These are phyloP conservation scores for Heliangelus exortis DNA, from an alignment of 2,797 vertebrate species.

Conservation along the genomic window DNA sequence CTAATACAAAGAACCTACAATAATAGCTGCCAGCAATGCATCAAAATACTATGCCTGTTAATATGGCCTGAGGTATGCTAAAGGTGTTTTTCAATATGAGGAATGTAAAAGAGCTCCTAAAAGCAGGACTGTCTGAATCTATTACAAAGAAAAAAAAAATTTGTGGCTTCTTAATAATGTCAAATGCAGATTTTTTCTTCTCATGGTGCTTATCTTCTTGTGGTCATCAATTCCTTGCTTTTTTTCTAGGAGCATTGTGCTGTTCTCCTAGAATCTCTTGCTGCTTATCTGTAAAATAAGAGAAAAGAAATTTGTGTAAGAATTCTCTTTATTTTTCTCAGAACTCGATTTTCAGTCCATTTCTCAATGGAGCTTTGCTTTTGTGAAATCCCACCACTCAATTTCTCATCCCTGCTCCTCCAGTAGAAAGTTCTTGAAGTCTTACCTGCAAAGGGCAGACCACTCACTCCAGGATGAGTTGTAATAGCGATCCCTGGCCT, in stretches of 20 bases:
- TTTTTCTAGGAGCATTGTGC: background rate
- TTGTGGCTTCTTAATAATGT: background rate
- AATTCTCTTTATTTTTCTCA: background rate
- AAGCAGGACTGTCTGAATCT: background rate
- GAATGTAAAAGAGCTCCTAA: background rate
- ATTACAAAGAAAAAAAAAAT: background rate
- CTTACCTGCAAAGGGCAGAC: slow-evolving; percentile 66
- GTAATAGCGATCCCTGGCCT: slow-evolving; percentile 76
- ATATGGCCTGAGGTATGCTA: background rate
- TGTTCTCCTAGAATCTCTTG: background rate
- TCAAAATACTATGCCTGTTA: background rate
- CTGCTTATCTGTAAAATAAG: slow-evolving; percentile 16
- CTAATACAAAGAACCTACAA: background rate
- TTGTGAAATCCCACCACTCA: background rate
- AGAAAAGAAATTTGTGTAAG: background rate
- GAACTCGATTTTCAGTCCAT: background rate
- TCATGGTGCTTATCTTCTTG: background rate
- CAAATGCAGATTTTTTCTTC: background rate
- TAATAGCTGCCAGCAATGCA: background rate
- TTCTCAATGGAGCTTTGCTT: background rate
- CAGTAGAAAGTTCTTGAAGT: background rate
- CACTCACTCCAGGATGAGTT: slow-evolving; percentile 75
- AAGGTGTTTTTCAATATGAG: background rate
- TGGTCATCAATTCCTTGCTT: background rate
- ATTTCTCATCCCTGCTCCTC: background rate